Percentiles rank a stretch among this genome's conserved stretches.
Conservation (phyloP, 2,797 vertebrate genomes). For the Hoplostethus atlanticus region DNA sequence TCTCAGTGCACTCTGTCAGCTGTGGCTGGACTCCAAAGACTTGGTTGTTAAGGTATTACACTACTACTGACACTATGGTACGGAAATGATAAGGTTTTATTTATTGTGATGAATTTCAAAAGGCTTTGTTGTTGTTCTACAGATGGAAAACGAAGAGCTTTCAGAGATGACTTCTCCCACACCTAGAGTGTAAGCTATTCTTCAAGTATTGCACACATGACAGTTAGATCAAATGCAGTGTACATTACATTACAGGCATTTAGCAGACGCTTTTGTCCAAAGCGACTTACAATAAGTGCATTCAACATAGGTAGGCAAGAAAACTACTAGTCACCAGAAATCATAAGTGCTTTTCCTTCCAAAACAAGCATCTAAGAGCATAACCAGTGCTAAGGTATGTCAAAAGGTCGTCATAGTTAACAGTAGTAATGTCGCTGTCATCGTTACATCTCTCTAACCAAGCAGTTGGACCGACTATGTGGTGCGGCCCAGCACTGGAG, state of each 20-base stretch:
- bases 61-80: neutral
- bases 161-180: constrained; percentile 89
- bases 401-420: constrained; percentile 6
- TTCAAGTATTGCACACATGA: neutral
- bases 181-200: constrained; percentile 89
- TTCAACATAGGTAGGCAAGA: no score
- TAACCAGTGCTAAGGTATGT: no score
- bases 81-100: neutral
- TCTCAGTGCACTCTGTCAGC: constrained; percentile 91
- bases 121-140: constrained; percentile 46
- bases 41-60: constrained; percentile 92
- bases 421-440: constrained; percentile 1
- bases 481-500: constrained; percentile 96
- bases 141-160: constrained; percentile 92
- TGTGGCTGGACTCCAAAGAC: constrained; percentile 98
- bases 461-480: constrained; percentile 97
- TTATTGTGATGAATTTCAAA: neutral
- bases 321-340: no score
- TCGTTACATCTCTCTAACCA: constrained; percentile 32
- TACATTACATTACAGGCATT: neutral
- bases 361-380: no score
- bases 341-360: no score
- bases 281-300: no score
- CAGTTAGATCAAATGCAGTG: neutral
- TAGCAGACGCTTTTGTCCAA: no score